A percentile compares a stretch with the other conserved stretches of the same genome.
Evolutionary conservation across 37 sponge, comb jelly and placozoan genomes (phyloP).

Genomic region (Cladorhizidae sp.): DNA sequence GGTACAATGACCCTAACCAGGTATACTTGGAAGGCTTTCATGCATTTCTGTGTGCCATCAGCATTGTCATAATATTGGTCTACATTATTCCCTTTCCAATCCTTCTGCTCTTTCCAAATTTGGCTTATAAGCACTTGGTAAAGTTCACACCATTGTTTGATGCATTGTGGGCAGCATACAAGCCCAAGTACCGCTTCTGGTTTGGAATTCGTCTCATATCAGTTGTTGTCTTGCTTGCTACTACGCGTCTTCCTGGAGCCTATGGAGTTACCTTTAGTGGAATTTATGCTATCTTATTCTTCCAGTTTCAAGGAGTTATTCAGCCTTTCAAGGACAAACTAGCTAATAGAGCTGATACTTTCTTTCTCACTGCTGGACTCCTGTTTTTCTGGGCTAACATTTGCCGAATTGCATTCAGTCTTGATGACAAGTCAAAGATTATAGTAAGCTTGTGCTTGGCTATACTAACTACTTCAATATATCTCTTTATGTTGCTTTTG

Average conservation of each 20-base stretch:
- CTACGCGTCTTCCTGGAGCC: background rate
- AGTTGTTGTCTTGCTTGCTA: background rate
- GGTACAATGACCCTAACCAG: conserved; percentile 45
- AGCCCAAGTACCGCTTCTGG: conserved; percentile 36
- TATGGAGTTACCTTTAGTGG: background rate
- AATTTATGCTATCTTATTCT: background rate
- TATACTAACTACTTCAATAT: background rate
- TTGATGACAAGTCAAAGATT: background rate
- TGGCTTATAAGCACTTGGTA: conserved; percentile 6
- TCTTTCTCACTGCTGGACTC: background rate
- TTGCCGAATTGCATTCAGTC: background rate
- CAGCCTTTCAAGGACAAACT: conserved; percentile 9
- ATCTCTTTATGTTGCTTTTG: background rate
- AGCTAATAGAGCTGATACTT: conserved; percentile 4
- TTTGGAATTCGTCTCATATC: conserved; percentile 25
- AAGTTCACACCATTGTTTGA: conserved; percentile 44
- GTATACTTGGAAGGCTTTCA: conserved; percentile 37
- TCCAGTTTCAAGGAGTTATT: background rate
- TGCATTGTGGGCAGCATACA: conserved; percentile 37
- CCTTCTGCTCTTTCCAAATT: conserved; percentile 6
- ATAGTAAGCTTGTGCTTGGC: background rate
- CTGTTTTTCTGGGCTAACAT: conserved; percentile 3
- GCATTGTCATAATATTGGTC: conserved; percentile 19
- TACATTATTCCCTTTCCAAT: conserved; percentile 52
- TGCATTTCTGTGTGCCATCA: conserved; percentile 1